Evolutionary conservation across 1,140 invertebrate species (phyloP), one percentile per base, ranked within the genome.

Genomic region (Varroa destructor): DNA sequence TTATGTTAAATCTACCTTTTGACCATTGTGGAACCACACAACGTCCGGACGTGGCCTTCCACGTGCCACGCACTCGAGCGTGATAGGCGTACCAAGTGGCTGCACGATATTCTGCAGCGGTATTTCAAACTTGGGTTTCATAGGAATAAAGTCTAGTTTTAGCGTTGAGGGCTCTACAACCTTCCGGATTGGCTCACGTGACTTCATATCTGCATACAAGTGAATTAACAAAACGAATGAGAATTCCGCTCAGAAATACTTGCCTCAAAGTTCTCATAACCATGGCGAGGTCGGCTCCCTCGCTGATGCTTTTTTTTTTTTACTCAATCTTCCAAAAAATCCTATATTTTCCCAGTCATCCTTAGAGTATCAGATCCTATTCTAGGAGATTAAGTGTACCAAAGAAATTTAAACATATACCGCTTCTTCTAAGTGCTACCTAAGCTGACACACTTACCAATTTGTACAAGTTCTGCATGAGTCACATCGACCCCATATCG

Each of bases 21-120:
- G 87, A 76, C 89, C 88, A 78, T 93, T 86, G 78, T 88, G 88
- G 79, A 89, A 93, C 92, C 92, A 97, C 75, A 88, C 85, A 74
- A 94, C 86, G 82, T 90, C 88, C 87, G 91, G 91, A 75, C 78
- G 81, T 70, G 91, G 91, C 78, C 87, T 89, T 80, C 90, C 91
- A 70, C 86, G 86, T 78, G 88, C 90, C 71, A 84, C 77, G 75
- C 87, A 87, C 80, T 89, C 87, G 77, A 94, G 89, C 51, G 83
- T 83, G 43, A 87, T 86, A 70, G 82, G 84, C 81, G 89, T 86
- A 72, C 87, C 86, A 81, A 89, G 70, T n/a, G 56, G 86, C 74
- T 85, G 83, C 64, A 85, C 85, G 76, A 87, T 67, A 46, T 67
- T 67, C 36, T 67, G 61, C 61, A 67, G 61, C 2, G 61, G 61